These are phyloP conservation scores for Lates calcarifer DNA, from an alignment of 2,113 vertebrate genomes.

Conservation along the genomic window DNA sequence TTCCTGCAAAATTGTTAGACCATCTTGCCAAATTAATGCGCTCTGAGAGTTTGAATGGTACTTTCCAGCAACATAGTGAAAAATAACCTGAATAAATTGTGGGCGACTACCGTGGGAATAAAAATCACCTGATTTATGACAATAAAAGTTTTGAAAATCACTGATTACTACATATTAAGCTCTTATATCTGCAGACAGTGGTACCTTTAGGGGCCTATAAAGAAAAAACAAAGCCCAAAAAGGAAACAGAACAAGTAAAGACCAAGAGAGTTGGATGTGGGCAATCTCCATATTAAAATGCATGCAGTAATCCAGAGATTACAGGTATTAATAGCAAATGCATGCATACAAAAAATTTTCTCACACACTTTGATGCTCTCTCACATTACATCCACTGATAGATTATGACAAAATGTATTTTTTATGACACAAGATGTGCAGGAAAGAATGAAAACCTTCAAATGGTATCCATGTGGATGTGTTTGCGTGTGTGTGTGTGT, in stretches of 20 bases:
- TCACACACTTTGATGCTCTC: constrained; percentile 4
- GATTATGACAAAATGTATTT: neutral
- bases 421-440: neutral
- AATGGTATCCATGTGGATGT: constrained; percentile 30
- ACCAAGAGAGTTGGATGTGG: neutral
- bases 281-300: constrained; percentile 19
- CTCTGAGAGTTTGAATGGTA: constrained; percentile 29
- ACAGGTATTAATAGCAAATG: constrained; percentile 33
- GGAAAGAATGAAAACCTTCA: constrained; percentile 56
- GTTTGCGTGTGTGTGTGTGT: constrained; percentile 28
- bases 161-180: neutral
- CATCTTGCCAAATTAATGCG: constrained; percentile 37
- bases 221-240: neutral
- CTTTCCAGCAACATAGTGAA: constrained; percentile 32
- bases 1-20: constrained; percentile 48
- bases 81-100: constrained; percentile 27
- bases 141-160: constrained; percentile 11
- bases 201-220: constrained; percentile 1
- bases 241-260: neutral
- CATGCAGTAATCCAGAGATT: constrained; percentile 37
- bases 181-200: neutral
- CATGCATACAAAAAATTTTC: constrained; percentile 16
- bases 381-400: neutral
- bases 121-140: constrained; percentile 23
- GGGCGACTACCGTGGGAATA: neutral